A percentile compares a stretch with the other conserved stretches of the same genome.
Evolutionary conservation across 2,888 invertebrate genomes (phyloP).

Genomic region (Papilio gigon): DNA sequence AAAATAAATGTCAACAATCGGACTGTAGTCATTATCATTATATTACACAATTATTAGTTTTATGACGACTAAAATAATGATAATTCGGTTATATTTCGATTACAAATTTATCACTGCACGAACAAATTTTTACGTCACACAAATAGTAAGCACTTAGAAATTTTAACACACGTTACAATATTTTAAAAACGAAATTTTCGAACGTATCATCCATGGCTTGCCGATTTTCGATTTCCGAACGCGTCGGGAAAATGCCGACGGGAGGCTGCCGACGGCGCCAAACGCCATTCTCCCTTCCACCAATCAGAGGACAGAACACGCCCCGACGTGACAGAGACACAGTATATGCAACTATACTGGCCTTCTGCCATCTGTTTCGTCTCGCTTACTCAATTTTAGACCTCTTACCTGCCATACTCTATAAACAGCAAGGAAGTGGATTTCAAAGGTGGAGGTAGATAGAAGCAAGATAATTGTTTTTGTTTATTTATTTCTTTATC

Average conservation of each 20-base stretch:
- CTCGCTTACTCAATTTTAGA: too few species aligned
- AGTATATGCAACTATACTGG: conserved; percentile 52
- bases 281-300: conserved; percentile 71
- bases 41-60: too few species aligned
- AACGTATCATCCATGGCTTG: conserved; percentile 45
- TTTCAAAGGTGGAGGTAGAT: too few species aligned
- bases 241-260: conserved; percentile 81
- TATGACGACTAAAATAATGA: too few species aligned
- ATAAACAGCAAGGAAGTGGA: too few species aligned
- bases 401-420: too few species aligned
- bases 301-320: conserved; percentile 74
- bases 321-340: conserved; percentile 64
- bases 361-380: too few species aligned
- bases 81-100: too few species aligned
- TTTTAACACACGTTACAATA: conserved; percentile 31
- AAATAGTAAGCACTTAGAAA: neutral
- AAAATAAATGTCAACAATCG: too few species aligned
- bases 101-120: neutral
- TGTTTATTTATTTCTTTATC: too few species aligned
- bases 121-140: neutral
- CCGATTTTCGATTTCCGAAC: conserved; percentile 68
- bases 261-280: conserved; percentile 63
- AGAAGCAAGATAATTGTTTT: too few species aligned
- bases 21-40: too few species aligned
- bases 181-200: conserved; percentile 44